Evolutionary conservation across 2,113 vertebrate species (phyloP).

Genomic region (Xenus cinereus): DNA sequence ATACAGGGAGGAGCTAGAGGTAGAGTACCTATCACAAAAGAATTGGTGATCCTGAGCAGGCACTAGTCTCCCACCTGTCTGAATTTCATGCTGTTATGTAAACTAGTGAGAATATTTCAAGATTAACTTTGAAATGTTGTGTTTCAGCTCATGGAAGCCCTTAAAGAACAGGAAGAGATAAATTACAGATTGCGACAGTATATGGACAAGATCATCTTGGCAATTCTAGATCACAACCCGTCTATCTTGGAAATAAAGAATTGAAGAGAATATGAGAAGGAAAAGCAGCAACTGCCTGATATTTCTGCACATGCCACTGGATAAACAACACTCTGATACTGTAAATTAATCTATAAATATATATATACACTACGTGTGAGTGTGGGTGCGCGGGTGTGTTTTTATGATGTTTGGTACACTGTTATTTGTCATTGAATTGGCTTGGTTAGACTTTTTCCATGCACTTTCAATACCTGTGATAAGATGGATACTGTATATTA

Average conservation of each 20-base stretch:
- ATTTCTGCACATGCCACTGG: conserved; percentile 35
- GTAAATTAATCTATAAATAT: conserved; percentile 70
- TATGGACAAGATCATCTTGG: conserved; percentile 99
- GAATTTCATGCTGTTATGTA: neutral
- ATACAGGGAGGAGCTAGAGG: neutral
- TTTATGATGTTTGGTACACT: conserved; percentile 63
- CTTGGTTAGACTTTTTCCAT: conserved; percentile 52
- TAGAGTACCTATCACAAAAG: neutral
- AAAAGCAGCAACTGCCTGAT: conserved; percentile 44
- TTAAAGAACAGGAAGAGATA: conserved; percentile 97
- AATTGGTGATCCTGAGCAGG: neutral
- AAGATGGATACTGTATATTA: conserved; percentile 58
- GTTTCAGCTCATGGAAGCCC: conserved; percentile 92
- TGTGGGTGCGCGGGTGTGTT: conserved; percentile 57
- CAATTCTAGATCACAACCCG: conserved; percentile 95
- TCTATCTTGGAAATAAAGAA: conserved; percentile 98
- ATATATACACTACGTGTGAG: conserved; percentile 43
- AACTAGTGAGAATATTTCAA: neutral
- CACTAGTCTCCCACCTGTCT: neutral
- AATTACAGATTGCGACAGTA: conserved; percentile 93
- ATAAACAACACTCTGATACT: conserved; percentile 62
- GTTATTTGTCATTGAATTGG: conserved; percentile 57
- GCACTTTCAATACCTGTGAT: conserved; percentile 66
- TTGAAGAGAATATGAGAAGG: conserved; percentile 63
- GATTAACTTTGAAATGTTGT: neutral